Conservation (phyloP, 35 echinoderm and acorn worm genomes). For the Ophiothrix spiculata region DNA sequence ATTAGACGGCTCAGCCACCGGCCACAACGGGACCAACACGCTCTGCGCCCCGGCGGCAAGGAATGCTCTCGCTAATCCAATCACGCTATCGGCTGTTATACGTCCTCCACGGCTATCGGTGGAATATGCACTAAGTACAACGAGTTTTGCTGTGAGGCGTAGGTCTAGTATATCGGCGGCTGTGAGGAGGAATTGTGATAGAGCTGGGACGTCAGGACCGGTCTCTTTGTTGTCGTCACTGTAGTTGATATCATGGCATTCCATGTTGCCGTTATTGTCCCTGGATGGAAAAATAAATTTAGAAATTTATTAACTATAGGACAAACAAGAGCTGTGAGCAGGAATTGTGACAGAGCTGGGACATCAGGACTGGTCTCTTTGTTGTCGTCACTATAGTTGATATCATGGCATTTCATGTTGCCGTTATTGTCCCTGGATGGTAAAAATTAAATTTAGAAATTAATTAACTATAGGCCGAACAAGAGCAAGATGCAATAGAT, state of each 20-base stretch:
- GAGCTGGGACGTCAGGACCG: conserved; percentile 60
- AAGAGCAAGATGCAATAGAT: too few relatives aligned
- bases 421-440: conserved; percentile 51
- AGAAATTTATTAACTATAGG: too few relatives aligned
- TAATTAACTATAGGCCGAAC: too few relatives aligned
- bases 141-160: conserved; percentile 87
- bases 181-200: conserved; percentile 86
- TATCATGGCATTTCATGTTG: conserved; percentile 69
- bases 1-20: conserved; percentile 76
- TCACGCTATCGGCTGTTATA: conserved; percentile 79
- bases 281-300: too few relatives aligned
- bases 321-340: too few relatives aligned
- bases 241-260: conserved; percentile 87
- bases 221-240: conserved; percentile 76
- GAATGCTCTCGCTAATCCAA: conserved; percentile 83
- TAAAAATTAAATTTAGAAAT: too few relatives aligned
- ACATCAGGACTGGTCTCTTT: conserved; percentile 59
- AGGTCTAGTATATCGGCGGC: conserved; percentile 94
- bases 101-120: conserved; percentile 68
- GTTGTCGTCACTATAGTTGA: conserved; percentile 86
- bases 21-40: conserved; percentile 91
- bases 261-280: conserved; percentile 47
- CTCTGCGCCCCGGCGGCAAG: conserved; percentile 93
- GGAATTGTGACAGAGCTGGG: conserved; percentile 80
- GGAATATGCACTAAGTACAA: conserved; percentile 83